phyloP scores from a whole-genome alignment of 2,888 invertebrate genomes.

The Dryadula phaetusa region DNA sequence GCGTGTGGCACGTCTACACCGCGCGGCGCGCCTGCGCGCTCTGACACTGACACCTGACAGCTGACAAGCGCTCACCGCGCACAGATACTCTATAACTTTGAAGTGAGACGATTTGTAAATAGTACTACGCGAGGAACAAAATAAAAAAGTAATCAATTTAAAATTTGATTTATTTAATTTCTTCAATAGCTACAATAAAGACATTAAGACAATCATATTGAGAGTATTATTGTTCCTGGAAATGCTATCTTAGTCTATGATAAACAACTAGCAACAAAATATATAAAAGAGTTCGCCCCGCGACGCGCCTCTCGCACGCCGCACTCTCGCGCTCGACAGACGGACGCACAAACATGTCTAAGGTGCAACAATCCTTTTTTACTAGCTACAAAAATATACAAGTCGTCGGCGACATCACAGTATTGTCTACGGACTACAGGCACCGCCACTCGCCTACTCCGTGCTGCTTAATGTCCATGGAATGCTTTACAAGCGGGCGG shows the following conservation, averaged over 20 bases:
- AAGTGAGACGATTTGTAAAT: too few species aligned
- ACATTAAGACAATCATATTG: constrained; percentile 30
- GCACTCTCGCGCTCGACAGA: not conserved
- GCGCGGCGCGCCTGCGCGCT: constrained; percentile 8
- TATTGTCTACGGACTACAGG: not conserved
- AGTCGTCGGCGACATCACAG: constrained; percentile 1
- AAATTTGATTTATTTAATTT: constrained; percentile 12
- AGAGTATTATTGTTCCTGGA: constrained; percentile 26
- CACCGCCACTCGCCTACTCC: not conserved
- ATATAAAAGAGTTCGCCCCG: not conserved
- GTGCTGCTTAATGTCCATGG: not conserved
- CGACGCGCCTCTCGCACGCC: not conserved
- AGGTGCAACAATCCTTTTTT: not conserved
- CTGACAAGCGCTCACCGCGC: not conserved
- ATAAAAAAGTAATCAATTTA: not conserved
- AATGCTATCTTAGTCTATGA: constrained; percentile 15
- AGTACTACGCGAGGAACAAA: too few species aligned
- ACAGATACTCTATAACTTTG: too few species aligned
- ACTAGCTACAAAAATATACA: constrained; percentile 20
- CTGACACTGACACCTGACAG: not conserved
- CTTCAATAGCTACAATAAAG: constrained; percentile 28
- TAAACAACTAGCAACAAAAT: constrained; percentile 30
- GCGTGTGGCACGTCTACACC: not conserved
- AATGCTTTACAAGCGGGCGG: constrained; percentile 9
- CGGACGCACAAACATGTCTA: not conserved